Evolutionary conservation across 2,888 invertebrate genomes (phyloP), one percentile per base, ranked within the genome.

Genomic region (Xylota segnis): DNA sequence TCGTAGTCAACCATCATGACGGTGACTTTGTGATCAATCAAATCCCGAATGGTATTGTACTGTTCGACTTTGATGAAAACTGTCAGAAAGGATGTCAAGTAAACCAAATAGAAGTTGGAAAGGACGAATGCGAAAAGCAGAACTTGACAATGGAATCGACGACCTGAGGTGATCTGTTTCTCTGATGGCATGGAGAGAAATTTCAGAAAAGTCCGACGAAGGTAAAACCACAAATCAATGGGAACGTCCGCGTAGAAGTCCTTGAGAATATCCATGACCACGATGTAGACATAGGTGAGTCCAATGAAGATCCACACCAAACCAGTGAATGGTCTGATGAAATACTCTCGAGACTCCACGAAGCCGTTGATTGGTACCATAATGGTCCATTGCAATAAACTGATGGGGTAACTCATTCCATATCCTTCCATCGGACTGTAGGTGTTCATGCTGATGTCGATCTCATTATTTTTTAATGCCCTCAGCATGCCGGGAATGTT

Each of bases 371-470:
- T 4, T 0, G 83, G 83, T 3, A 7, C 74, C 47, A 83, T 5
- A 2, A 78, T 7, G 12, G 7, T 6, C 37, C 54, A 61, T 0
- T 12, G 6, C 7, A 32, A 12, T 1, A 29, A 18, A 10, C 45
- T 29, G 0, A 78, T 45, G 7, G 78, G 83, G 56, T 83, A 83
- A 9, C 56, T 83, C 12, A 12, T 6, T 3, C 54, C 68, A 12
- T 74, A 12, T 23, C 9, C 56, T 16, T 18, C 7, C 0, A 5
- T 0, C 0, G 5, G 2, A 9, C 18, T 23, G 16, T 63, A 74
- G 3, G 34, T 7, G 52, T 78, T 83, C 72, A 78, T 78, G n/a
- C 78, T 83, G 4, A 83, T 68, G 56, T 83, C 83, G 37, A 83
- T 61, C 4, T 32, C 37, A 10, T 34, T 54, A 3, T 72, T 14